Evolutionary conservation across 2,113 vertebrate genomes (phyloP), one percentile per base, ranked within the genome.

Genomic region (Galemys pyrenaicus): DNA sequence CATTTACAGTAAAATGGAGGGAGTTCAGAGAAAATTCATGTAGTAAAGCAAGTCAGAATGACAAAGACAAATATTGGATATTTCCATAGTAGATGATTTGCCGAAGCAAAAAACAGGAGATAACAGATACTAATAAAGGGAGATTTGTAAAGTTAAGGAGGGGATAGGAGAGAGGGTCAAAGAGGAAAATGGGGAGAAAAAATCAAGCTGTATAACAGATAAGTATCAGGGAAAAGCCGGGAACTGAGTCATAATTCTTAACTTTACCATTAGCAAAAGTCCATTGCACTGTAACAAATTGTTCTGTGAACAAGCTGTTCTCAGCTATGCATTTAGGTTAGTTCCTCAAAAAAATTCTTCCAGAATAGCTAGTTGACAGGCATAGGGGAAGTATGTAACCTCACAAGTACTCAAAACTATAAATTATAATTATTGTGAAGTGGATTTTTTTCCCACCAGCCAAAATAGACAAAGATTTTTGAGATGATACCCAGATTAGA

Each of bases 361-460:
- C 35, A 71, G 26, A 80, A 39, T 16, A 4, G 32, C 60, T 35
- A 44, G 15, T 58, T 83, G 73, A 77, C 65, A 60, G 39, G 32
- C 1, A 26, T 26, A 62, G 44, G 41, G 15, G 65, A 84, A 67
- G 9, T 35, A 0, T 44, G 2, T 26, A 41, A 22, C 64, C 28
- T 80, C 49, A 16, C 41, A 64, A 41, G 32, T 51, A n/a, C n/a
- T 91, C 46, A 51, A 30, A 77, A 20, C 35, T 56, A 46, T 28
- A 84, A 87, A 51, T 80, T 74, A 90, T 39, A 92, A 62, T 87
- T 90, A 35, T 58, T 79, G 75, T 51, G 44, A 92, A 62, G 37
- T 64, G 51, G 28, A 15, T 56, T 62, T 87, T 88, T 35, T 85
- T 35, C 81, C 13, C 15, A 80, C 54, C n/a, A 64, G 32, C 54